Evolutionary conservation across 2,888 invertebrate genomes (phyloP).

Genomic region (Erpobdella octoculata): DNA sequence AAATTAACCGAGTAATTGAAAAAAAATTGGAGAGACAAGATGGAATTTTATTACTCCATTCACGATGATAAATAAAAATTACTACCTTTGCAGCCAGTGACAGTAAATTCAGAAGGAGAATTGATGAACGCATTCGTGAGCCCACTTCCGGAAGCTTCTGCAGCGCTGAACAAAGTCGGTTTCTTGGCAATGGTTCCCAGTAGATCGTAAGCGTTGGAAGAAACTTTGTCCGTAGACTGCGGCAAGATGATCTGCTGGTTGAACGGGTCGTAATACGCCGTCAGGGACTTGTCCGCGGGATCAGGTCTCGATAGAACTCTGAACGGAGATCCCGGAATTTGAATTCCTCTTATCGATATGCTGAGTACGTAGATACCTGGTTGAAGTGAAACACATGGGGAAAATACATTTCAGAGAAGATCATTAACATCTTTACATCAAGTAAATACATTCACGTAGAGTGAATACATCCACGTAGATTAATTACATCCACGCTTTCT

Average conservation of each 20-base stretch:
- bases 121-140: not conserved
- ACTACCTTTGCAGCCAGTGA: not conserved
- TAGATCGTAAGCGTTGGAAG: not conserved
- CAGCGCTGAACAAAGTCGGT: slow-evolving; percentile 6
- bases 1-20: too few relatives aligned
- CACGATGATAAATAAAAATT: too few relatives aligned
- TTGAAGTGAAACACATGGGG: too few relatives aligned
- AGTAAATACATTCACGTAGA: too few relatives aligned
- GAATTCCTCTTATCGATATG: slow-evolving; percentile 5
- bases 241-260: not conserved
- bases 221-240: not conserved
- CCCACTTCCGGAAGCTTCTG: not conserved
- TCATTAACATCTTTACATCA: too few relatives aligned
- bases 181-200: not conserved
- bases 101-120: slow-evolving; percentile 3
- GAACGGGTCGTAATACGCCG: not conserved
- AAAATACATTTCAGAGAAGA: too few relatives aligned
- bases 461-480: too few relatives aligned
- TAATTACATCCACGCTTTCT: too few relatives aligned
- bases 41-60: too few relatives aligned
- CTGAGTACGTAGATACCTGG: slow-evolving; percentile 15
- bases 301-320: slow-evolving; percentile 6
- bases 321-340: slow-evolving; percentile 18
- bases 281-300: not conserved
- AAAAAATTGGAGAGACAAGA: too few relatives aligned